Conservation (phyloP, 2,797 vertebrate genomes). For the Discoglossus pictus region DNA sequence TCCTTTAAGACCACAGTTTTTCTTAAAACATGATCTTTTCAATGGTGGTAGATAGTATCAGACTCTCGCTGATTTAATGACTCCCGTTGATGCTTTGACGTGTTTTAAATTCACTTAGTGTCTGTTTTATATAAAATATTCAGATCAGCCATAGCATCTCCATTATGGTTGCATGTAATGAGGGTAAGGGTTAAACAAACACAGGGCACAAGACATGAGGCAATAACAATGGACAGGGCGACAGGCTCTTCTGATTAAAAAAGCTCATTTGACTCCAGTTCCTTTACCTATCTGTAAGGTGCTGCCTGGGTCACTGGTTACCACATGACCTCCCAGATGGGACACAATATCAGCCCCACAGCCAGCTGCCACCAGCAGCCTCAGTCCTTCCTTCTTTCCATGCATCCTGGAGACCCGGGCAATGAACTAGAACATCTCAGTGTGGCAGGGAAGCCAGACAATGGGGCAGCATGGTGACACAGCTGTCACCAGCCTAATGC, state of each 20-base stretch:
- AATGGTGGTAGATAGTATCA: no score
- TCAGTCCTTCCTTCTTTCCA: no score
- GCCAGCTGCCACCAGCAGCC: not conserved
- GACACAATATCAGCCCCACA: slow-evolving; percentile 24
- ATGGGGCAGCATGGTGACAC: slow-evolving; percentile 11
- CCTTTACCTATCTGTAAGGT: slow-evolving; percentile 12
- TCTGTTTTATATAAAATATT: no score
- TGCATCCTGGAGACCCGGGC: slow-evolving; percentile 1
- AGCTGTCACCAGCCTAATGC: slow-evolving; percentile 12
- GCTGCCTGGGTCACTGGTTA: slow-evolving; percentile 26
- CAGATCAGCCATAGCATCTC: no score
- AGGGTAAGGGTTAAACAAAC: no score
- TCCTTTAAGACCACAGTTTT: no score
- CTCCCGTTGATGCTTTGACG: no score
- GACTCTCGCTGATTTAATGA: no score
- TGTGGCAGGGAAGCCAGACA: not conserved
- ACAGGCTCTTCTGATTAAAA: not conserved
- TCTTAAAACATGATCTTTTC: no score
- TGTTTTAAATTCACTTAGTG: no score
- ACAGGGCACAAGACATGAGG: no score
- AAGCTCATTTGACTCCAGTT: not conserved
- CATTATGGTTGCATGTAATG: no score
- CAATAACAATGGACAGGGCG: not conserved
- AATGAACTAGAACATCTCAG: slow-evolving; percentile 21
- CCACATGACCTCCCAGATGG: slow-evolving; percentile 22